These are phyloP conservation scores for Drosophila neotestacea DNA, from an alignment of 2,888 invertebrate species.

Conservation along the genomic window DNA sequence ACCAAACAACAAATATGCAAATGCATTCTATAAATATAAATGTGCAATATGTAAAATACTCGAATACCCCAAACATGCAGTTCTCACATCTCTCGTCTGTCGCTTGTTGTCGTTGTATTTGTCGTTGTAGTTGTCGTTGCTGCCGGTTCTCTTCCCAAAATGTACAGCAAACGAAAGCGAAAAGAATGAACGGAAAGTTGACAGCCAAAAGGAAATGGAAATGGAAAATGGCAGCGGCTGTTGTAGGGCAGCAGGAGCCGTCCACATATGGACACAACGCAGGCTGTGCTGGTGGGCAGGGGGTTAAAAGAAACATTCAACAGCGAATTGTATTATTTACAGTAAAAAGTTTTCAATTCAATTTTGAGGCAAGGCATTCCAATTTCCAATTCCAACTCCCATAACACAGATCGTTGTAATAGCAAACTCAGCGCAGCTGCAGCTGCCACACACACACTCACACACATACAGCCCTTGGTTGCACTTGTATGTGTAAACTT, in stretches of 20 bases:
- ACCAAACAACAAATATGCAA: slow-evolving; percentile 40
- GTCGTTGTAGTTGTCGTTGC: neutral
- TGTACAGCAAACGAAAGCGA: slow-evolving; percentile 53
- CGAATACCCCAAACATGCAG: slow-evolving; percentile 32
- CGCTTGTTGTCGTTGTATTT: slow-evolving; percentile 1
- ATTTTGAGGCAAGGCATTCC: slow-evolving; percentile 47
- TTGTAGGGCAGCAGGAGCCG: slow-evolving; percentile 41
- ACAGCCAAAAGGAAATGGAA: slow-evolving; percentile 44
- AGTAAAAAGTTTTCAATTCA: slow-evolving; percentile 68
- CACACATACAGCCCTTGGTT: slow-evolving; percentile 38
- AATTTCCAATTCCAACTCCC: slow-evolving; percentile 33
- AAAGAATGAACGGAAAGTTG: slow-evolving; percentile 37
- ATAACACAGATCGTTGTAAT: slow-evolving; percentile 42
- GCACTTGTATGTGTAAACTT: slow-evolving; percentile 69
- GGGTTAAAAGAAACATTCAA: slow-evolving; percentile 43
- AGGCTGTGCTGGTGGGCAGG: slow-evolving; percentile 21
- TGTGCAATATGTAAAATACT: slow-evolving; percentile 53
- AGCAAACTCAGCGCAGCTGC: slow-evolving; percentile 63
- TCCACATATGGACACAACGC: slow-evolving; percentile 18
- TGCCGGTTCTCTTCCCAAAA: slow-evolving; percentile 18
- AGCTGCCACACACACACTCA: slow-evolving; percentile 34
- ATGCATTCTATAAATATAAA: slow-evolving; percentile 70
- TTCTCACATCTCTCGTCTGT: slow-evolving; percentile 37
- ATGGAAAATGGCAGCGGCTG: slow-evolving; percentile 13
- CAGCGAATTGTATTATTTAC: slow-evolving; percentile 57